These are phyloP conservation scores for Agriopis leucophaearia DNA, from an alignment of 2,888 invertebrate species.

Conservation along the genomic window DNA sequence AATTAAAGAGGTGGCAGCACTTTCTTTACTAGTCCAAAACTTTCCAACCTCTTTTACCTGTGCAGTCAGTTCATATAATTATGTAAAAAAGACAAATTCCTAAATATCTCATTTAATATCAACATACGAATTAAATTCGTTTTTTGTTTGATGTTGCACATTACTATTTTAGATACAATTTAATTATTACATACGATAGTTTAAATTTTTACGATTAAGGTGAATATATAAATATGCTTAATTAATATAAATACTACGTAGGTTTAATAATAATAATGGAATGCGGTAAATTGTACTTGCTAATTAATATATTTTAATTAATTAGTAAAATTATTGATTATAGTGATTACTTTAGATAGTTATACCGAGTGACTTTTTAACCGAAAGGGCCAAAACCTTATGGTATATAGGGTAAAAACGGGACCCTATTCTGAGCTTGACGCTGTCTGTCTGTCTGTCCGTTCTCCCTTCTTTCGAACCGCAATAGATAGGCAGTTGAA, in stretches of 20 bases:
- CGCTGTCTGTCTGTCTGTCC: too few species aligned
- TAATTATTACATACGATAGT: conserved; percentile 10
- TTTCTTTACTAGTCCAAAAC: background rate
- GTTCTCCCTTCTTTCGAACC: too few species aligned
- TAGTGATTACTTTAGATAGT: background rate
- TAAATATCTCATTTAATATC: conserved; percentile 72
- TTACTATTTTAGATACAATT: conserved; percentile 39
- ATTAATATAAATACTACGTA: background rate
- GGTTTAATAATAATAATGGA: background rate
- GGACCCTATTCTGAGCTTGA: too few species aligned
- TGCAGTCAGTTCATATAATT: background rate
- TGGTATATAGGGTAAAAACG: too few species aligned
- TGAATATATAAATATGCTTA: background rate
- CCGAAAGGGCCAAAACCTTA: too few species aligned
- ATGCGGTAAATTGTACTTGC: conserved; percentile 4
- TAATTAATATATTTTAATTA: background rate
- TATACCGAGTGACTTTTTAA: background rate
- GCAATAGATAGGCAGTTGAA: too few species aligned
- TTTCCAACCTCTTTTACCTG: background rate
- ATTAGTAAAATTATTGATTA: background rate
- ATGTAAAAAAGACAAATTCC: conserved; percentile 46
- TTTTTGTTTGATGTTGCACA: conserved; percentile 51
- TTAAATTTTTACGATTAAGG: conserved; percentile 22
- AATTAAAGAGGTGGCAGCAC: background rate
- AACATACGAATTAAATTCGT: conserved; percentile 79